Conservation (phyloP, 2,797 vertebrate genomes). For the Danio aesculapii region DNA sequence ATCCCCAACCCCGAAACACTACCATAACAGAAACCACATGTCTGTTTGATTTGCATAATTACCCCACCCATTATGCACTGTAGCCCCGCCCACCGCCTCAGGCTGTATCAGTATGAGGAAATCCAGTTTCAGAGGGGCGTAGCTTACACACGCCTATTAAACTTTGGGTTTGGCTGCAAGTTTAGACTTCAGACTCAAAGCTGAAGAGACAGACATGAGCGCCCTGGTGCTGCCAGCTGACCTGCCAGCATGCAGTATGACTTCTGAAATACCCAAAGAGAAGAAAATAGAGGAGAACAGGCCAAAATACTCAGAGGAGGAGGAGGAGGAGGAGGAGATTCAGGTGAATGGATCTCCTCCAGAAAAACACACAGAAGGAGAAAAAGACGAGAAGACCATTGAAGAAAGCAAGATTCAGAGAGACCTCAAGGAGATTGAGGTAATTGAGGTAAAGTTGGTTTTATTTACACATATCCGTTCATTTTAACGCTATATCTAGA, state of each 20-base stretch:
- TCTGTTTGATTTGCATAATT: neutral
- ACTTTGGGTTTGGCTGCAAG: slow-evolving; percentile 27
- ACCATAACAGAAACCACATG: neutral
- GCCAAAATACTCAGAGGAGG: neutral
- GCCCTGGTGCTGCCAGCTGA: slow-evolving; percentile 5
- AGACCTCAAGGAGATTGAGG: slow-evolving; percentile 18
- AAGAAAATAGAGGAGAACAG: neutral
- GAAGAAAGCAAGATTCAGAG: slow-evolving; percentile 63
- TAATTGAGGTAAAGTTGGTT: too few species aligned
- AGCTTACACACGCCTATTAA: neutral
- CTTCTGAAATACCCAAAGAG: neutral
- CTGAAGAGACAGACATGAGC: neutral
- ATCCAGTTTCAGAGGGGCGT: slow-evolving; percentile 1
- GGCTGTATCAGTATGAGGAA: neutral
- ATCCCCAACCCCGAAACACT: neutral
- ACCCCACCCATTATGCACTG: neutral
- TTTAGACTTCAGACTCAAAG: neutral
- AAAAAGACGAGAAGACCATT: neutral
- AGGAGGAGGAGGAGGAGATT: slow-evolving; percentile 4
- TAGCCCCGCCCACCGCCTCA: neutral
- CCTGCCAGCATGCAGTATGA: neutral
- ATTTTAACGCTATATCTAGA: too few species aligned
- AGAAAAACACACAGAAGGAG: slow-evolving; percentile 50
- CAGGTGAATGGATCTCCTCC: slow-evolving; percentile 10
- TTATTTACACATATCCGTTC: too few species aligned